Base-by-base conservation (phyloP, 2,888 invertebrate species). In the Cenopis cana region DNA sequence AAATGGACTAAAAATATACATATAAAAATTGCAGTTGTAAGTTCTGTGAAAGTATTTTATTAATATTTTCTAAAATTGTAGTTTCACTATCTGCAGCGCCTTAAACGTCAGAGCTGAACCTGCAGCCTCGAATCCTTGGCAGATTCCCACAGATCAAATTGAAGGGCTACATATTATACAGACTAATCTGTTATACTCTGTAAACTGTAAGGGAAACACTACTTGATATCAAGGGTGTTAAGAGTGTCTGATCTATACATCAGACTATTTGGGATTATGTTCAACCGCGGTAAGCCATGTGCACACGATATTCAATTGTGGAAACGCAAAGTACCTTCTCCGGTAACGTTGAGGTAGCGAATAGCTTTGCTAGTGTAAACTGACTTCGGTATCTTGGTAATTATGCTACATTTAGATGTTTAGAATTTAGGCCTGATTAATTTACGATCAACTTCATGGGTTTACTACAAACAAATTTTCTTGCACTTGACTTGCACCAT, bases 241-340 rank as follows among this genome's bases (percentile, higher is more conserved):
- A 36, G 17, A n/a, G 17, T 1, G 55, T 6, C n/a, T 6, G 29
- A 17, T 11, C 10, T n/a, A 0, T 17, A 36, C 62, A 52, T 3
- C 18, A 62, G 18, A 2, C 17, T 49, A 62, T 62, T 62, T 36
- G 24, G 36, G 50, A 62, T 52, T 62, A 33, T 33, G 62, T 18
- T 52, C 24, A 60, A 24, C 59, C 41, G 14, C 41, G 46, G 14
- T 60, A 20, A 62, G 36, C 50, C 36, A 12, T 14, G 20, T 14
- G 50, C 50, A 52, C 50, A 36, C 62, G 33, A 12, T 52, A 36
- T 52, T 36, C 49, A 50, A 62, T 52, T 36, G 36, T 62, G 20
- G 18, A 18, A 36, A 36, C 18, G 49, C 61, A 17, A 20, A 9
- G 61, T 20, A 50, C 12, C 33, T 62, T 33, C 50, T 36, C 61